These are phyloP conservation scores for Leptosomus discolor DNA, from an alignment of 2,113 vertebrate species.

Conservation along the genomic window DNA sequence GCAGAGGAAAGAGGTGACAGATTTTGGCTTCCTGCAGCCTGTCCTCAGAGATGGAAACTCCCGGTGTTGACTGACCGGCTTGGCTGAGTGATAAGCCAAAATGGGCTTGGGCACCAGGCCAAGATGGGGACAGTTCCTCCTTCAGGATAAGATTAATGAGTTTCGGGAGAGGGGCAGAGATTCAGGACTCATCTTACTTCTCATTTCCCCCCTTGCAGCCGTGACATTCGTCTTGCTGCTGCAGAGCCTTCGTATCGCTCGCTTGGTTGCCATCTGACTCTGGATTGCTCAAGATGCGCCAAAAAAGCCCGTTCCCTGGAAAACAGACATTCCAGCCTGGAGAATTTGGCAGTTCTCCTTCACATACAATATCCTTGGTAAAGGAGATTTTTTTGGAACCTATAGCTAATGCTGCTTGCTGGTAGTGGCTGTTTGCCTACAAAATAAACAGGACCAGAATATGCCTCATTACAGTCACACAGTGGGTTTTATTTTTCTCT, in stretches of 20 bases:
- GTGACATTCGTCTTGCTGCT: background rate
- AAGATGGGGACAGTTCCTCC: background rate
- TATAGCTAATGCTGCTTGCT: background rate
- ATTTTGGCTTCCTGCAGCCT: constrained; percentile 63
- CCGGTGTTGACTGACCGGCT: constrained; percentile 22
- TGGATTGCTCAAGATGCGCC: background rate
- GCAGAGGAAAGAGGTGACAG: constrained; percentile 61
- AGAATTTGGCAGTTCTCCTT: constrained; percentile 40
- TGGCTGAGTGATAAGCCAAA: constrained; percentile 54
- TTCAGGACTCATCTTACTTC: background rate
- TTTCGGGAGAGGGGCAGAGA: background rate
- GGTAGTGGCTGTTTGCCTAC: constrained; percentile 31
- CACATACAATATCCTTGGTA: background rate
- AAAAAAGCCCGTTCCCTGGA: background rate
- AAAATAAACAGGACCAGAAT: constrained; percentile 42
- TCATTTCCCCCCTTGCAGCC: background rate
- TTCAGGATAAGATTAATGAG: background rate
- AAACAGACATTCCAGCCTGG: constrained; percentile 60
- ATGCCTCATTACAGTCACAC: constrained; percentile 27
- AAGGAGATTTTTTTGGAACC: constrained; percentile 30
- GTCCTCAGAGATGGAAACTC: constrained; percentile 51
- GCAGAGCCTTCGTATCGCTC: rapidly evolving
- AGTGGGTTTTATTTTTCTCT: constrained; percentile 59
- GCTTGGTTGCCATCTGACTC: background rate
- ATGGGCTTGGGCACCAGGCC: background rate